These are phyloP conservation scores for Macrophya annulata DNA, from an alignment of 2,888 invertebrate species.

Conservation along the genomic window DNA sequence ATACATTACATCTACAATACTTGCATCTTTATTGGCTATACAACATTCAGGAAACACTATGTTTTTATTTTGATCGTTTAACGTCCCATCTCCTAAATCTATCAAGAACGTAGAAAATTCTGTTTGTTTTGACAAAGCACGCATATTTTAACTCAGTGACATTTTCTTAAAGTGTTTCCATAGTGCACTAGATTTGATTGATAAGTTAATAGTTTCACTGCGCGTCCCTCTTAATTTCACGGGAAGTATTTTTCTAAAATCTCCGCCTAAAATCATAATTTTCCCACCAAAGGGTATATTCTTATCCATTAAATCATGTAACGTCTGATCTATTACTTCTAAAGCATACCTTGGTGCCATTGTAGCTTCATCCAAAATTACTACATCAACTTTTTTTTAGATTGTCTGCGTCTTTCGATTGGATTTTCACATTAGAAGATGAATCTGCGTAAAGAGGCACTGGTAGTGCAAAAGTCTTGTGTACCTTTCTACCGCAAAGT, in stretches of 20 bases:
- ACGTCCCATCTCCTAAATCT: not conserved
- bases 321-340: too few species aligned
- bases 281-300: too few species aligned
- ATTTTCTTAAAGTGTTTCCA: not conserved
- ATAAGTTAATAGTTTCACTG: too few species aligned
- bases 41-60: not conserved
- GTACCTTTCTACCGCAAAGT: constrained; percentile 66
- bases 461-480: constrained; percentile 65
- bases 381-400: too few species aligned
- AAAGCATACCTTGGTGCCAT: too few species aligned
- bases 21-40: too few species aligned
- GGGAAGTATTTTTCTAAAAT: constrained; percentile 35
- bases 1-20: too few species aligned
- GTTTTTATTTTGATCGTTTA: not conserved
- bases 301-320: too few species aligned
- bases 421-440: constrained; percentile 56
- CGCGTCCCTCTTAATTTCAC: not conserved
- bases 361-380: too few species aligned
- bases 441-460: constrained; percentile 59
- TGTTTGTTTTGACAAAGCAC: not conserved
- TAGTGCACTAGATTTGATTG: constrained; percentile 36
- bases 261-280: too few species aligned
- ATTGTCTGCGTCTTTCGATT: constrained; percentile 47
- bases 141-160: not conserved
- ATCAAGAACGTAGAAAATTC: too few species aligned